phyloP scores from a whole-genome alignment of 2,113 vertebrate species.

The Naja naja region DNA sequence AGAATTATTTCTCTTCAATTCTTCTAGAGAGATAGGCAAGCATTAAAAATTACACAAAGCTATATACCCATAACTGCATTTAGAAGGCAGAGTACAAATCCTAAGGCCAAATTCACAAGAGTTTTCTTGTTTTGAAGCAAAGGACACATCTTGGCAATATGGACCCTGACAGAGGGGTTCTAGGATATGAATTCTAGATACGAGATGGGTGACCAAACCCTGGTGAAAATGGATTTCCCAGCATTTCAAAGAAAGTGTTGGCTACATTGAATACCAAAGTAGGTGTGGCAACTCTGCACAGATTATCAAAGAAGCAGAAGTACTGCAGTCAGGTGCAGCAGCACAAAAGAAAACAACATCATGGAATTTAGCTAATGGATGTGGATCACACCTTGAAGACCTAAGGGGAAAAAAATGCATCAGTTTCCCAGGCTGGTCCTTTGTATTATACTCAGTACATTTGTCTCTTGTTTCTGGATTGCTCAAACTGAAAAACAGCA shows the following conservation, averaged over 20 bases:
- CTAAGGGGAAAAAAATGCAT: not conserved
- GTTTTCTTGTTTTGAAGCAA: not conserved
- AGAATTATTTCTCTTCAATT: not conserved
- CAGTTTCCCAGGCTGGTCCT: not conserved
- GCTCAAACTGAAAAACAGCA: not conserved
- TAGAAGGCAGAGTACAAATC: not conserved
- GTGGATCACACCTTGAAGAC: slow-evolving; percentile 14
- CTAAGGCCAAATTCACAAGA: not conserved
- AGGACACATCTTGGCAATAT: slow-evolving; percentile 2
- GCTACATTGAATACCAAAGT: slow-evolving; percentile 14
- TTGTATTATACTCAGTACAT: not conserved
- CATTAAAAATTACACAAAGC: not conserved
- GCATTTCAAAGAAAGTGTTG: not conserved
- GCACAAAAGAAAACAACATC: not conserved
- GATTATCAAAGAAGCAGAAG: not conserved
- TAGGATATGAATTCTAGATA: not conserved
- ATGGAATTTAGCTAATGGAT: not conserved
- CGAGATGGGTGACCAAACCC: fast-evolving
- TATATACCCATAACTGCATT: not conserved
- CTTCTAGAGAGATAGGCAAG: not conserved
- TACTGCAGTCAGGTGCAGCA: slow-evolving; percentile 44
- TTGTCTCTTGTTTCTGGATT: not conserved
- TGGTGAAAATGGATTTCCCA: not conserved
- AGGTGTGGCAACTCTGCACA: slow-evolving; percentile 49
- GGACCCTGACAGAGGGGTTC: not conserved